Evolutionary conservation across 2,888 invertebrate genomes (phyloP), one percentile per base, ranked within the genome.

Genomic region (Alloscopus bannaensis): DNA sequence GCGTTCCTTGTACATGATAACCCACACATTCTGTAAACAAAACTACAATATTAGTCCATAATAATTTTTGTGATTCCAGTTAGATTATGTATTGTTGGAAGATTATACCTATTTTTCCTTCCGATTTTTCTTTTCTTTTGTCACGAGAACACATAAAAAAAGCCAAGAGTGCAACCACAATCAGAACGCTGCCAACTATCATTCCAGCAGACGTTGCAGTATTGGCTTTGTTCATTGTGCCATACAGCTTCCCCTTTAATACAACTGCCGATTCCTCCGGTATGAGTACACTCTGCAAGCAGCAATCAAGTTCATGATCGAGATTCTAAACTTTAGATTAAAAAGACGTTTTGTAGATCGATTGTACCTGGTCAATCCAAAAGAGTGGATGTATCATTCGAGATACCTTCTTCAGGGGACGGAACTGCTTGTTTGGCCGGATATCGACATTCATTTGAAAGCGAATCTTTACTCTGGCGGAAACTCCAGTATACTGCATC

Each of bases 321-420:
- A n/a, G n/a, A n/a, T n/a, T 16, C 18, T 29, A 40, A 16, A 20
- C n/a, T 36, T 36, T 36, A 36, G 13, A 36, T 50, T 50, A 4
- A 13, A 55, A 55, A 55, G 6, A 4, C 24, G n/a, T 22, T 31
- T 40, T 60, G 18, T 64, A n/a, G n/a, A n/a, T n/a, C n/a, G 2
- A 20, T 59, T 65, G 55, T 50, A 82, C 82, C 75, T 83, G 76
- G 29, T 83, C 83, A 16, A 83, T 69, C 83, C 83, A 83, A 26
- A 83, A 72, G 4, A 83, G 11, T 0, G 83, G 83, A 31, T 77
- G 76, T 0, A 83, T n/a, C 79, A 83, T 76, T 40, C 45, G 8
- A 1, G 78, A 79, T 1, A 76, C 36, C 22, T 83, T 83, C 42
- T 76, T 83, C 20, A 83, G 22, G 3, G 47, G 18, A 28, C 42